A percentile compares a stretch with the other conserved stretches of the same genome.
These are phyloP conservation scores for Phalacrocorax pelagicus DNA, from an alignment of 2,113 vertebrate genomes.

Conservation along the genomic window DNA sequence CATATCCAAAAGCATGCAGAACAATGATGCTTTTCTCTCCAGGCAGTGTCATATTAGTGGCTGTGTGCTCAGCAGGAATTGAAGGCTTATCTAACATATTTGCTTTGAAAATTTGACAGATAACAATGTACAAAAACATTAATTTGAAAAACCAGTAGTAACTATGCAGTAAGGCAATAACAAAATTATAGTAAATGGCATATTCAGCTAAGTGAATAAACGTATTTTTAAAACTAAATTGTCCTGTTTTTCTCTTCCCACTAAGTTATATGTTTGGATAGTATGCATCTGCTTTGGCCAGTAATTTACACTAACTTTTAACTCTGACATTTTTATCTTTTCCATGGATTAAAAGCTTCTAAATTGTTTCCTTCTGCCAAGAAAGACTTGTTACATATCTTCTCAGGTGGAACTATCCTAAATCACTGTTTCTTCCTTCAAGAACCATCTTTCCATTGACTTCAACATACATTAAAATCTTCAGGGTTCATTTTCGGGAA, in stretches of 20 bases:
- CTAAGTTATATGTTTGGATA: background rate
- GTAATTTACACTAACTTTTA: background rate
- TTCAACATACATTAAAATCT: background rate
- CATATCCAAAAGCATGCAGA: background rate
- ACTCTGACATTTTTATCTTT: background rate
- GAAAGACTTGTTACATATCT: background rate
- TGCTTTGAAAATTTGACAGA: slow-evolving; percentile 10
- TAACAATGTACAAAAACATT: background rate
- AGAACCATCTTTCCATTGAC: background rate
- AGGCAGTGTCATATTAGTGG: background rate
- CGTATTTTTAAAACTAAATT: background rate
- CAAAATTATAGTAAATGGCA: background rate
- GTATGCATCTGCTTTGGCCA: background rate
- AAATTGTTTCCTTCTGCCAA: background rate
- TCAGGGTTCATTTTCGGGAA: background rate
- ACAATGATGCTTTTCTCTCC: slow-evolving; percentile 1
- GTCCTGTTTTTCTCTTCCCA: background rate
- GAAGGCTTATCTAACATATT: background rate
- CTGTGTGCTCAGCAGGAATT: background rate
- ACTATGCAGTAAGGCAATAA: background rate
- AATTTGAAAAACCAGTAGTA: background rate
- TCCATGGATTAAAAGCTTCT: background rate
- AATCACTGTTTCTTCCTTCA: background rate
- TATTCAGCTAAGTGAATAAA: background rate
- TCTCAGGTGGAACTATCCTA: background rate